phyloP scores from a whole-genome alignment of 1,140 invertebrate genomes.

The Orius insidiosus region DNA sequence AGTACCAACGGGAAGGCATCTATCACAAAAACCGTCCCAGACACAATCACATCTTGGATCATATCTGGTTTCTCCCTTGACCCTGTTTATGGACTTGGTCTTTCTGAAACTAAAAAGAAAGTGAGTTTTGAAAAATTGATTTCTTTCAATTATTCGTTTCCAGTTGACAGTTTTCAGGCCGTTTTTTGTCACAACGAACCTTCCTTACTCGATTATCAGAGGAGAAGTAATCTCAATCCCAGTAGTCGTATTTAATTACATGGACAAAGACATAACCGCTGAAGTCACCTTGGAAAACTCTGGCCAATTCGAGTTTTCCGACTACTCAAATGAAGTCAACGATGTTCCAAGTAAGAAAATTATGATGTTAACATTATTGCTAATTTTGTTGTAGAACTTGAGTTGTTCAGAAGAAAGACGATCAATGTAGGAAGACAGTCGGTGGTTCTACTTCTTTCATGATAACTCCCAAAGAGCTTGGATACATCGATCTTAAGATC shows the following conservation, averaged over 20 bases:
- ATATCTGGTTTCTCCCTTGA: constrained; percentile 85
- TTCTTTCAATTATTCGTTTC: constrained; percentile 15
- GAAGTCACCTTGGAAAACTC: constrained; percentile 72
- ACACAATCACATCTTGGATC: constrained; percentile 84
- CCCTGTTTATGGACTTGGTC: constrained; percentile 61
- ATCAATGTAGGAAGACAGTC: constrained; percentile 46
- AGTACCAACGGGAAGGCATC: constrained; percentile 33
- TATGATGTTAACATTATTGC: too few relatives aligned
- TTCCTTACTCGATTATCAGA: constrained; percentile 77
- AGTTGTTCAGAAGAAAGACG: constrained; percentile 43
- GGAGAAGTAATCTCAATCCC: constrained; percentile 83
- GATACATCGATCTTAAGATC: constrained; percentile 54
- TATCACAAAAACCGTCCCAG: constrained; percentile 47
- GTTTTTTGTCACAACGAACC: constrained; percentile 69
- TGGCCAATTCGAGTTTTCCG: constrained; percentile 66
- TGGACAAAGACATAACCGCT: constrained; percentile 56
- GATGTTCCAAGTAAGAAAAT: constrained; percentile 38
- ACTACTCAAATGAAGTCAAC: constrained; percentile 48
- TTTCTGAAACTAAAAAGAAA: constrained; percentile 52
- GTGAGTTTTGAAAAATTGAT: constrained; percentile 24
- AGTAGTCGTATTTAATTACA: constrained; percentile 83
- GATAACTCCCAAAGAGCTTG: constrained; percentile 55
- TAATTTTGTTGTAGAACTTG: constrained; percentile 36
- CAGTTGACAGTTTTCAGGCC: constrained; percentile 69
- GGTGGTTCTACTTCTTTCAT: constrained; percentile 55